Evolutionary conservation across 2,113 vertebrate genomes (phyloP), one percentile per base, ranked within the genome.

Genomic region (Nannobrachium achirus): DNA sequence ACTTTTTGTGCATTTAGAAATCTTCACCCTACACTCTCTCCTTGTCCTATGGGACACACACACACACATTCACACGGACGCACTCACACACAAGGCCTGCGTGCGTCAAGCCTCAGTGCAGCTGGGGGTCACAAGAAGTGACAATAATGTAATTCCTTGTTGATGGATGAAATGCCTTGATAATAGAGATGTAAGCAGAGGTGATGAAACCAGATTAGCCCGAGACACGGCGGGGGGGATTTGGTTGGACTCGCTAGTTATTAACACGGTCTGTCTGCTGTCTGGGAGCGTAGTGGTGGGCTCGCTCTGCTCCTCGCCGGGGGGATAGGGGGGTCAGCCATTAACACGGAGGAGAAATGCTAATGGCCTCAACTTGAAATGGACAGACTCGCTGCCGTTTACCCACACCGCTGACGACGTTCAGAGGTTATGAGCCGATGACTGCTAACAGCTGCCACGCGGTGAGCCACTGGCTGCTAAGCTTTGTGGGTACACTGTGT

Each of bases 141-240:
- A 80, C 78, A 91, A 93, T 93, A 81, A 83, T 88, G 80, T 91
- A 89, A 94, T 94, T 89, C 92, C 81, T 84, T 82, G 79, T 76
- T 91, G 83, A 83, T 81, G 86, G 86, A 89, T 89, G 87, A 89
- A 93, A 93, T 90, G 86, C 93, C 92, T 87, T 91, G 88, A 87
- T 89, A 93, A 93, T 92, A 92, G 92, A 94, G 90, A 93, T 93
- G 91, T 93, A 91, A 93, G 89, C 85, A 92, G 88, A 92, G 90
- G 90, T 91, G 89, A 92, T 91, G 89, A 87, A 81, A 86, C 85
- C 84, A 94, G 92, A 95, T 94, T 93, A 94, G 89, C 73, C 71
- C 78, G 86, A 91, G 91, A 88, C 71, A 78, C 76, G 80, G 86
- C 68, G 46, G 76, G 79, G 25, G 83, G 88, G 87, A 88, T 82